Conservation (phyloP, 1,140 invertebrate genomes). For the Drosophila tristis region DNA sequence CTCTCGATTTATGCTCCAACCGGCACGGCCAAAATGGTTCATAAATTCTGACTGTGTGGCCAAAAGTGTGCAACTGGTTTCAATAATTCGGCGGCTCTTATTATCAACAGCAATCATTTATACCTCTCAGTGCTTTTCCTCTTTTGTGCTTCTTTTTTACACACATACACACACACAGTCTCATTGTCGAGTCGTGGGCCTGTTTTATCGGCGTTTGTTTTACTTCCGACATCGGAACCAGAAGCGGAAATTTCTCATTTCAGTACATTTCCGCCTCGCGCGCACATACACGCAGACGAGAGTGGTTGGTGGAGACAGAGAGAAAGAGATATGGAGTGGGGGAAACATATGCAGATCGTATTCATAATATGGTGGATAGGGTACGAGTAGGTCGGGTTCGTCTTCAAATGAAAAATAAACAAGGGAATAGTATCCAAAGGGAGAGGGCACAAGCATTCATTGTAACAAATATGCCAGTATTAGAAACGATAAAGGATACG, state of each 20-base stretch:
- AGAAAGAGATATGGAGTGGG: not conserved
- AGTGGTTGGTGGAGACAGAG: not conserved
- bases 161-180: constrained; percentile 18
- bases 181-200: constrained; percentile 36
- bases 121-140: constrained; percentile 39
- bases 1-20: constrained; percentile 57
- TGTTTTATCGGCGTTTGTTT: constrained; percentile 81
- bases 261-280: constrained; percentile 75
- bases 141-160: constrained; percentile 7
- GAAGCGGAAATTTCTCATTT: constrained; percentile 82
- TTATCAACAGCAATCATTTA: constrained; percentile 72
- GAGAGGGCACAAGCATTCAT: constrained; percentile 54
- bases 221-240: constrained; percentile 80
- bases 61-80: constrained; percentile 76
- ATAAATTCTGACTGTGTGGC: constrained; percentile 58
- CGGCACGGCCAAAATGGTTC: constrained; percentile 54
- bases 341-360: constrained; percentile 53
- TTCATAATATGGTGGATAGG: constrained; percentile 58
- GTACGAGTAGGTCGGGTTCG: constrained; percentile 12
- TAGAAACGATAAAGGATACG: constrained; percentile 60
- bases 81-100: constrained; percentile 62
- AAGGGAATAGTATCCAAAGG: constrained; percentile 60
- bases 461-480: constrained; percentile 77
- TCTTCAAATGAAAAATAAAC: constrained; percentile 75
- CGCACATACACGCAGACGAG: constrained; percentile 19